phyloP scores from a whole-genome alignment of 1,140 invertebrate genomes.

The Conopomorpha cramerella region DNA sequence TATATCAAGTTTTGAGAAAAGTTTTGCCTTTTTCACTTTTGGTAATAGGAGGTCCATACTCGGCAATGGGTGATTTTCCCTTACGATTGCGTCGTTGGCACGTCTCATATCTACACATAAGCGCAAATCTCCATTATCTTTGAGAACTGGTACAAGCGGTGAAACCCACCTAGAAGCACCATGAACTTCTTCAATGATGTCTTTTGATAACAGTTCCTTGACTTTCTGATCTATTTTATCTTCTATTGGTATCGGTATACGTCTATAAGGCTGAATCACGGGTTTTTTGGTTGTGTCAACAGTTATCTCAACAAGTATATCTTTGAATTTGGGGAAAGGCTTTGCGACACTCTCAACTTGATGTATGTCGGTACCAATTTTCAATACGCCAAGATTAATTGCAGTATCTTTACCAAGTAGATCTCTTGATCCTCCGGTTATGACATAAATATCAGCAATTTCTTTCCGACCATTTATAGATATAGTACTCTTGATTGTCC shows the following conservation, averaged over 20 bases:
- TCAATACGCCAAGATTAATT: conserved; percentile 9
- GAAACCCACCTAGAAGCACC: conserved; percentile 20
- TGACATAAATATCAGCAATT: not conserved
- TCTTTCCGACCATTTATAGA: not conserved
- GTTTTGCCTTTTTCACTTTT: not conserved
- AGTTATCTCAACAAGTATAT: conserved; percentile 11
- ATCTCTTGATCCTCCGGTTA: conserved; percentile 2
- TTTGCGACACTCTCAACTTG: not conserved
- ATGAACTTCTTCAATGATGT: conserved; percentile 16
- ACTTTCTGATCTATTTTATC: conserved; percentile 5
- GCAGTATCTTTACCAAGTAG: conserved; percentile 12
- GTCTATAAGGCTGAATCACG: conserved; percentile 12
- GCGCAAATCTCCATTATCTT: conserved; percentile 15
- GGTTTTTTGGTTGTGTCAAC: conserved; percentile 10
- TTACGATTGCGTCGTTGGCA: conserved; percentile 17
- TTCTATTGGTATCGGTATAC: conserved; percentile 11
- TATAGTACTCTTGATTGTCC: not conserved
- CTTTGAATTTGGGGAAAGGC: conserved; percentile 15
- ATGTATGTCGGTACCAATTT: conserved; percentile 7
- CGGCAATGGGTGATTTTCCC: conserved; percentile 19
- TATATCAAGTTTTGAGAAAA: not conserved
- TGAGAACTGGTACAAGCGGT: conserved; percentile 16
- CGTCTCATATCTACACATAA: conserved; percentile 26
- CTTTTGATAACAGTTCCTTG: conserved; percentile 5
- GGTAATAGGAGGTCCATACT: not conserved